Percentiles rank a stretch among this genome's conserved stretches.
Conservation (phyloP, 2,888 invertebrate genomes). For the Baronia brevicornis region DNA sequence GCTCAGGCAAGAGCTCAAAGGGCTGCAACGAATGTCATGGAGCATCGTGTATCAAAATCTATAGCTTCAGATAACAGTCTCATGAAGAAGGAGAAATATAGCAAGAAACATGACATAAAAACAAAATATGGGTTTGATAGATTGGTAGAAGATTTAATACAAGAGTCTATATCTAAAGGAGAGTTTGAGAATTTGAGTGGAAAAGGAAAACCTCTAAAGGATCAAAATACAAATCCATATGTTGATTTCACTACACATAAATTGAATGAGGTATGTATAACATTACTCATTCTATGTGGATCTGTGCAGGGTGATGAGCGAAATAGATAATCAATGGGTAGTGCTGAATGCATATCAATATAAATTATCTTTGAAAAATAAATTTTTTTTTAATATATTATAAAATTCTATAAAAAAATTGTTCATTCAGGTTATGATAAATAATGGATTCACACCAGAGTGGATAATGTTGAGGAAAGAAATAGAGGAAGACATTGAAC, state of each 20-base stretch:
- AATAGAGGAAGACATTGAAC: slow-evolving; percentile 79
- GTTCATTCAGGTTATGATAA: slow-evolving; percentile 79
- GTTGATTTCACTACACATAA: slow-evolving; percentile 92
- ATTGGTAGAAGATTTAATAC: slow-evolving; percentile 92
- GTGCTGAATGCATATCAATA: too few species aligned
- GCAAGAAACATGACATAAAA: slow-evolving; percentile 82
- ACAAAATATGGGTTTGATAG: slow-evolving; percentile 90
- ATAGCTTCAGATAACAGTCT: slow-evolving; percentile 77
- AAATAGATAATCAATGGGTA: too few species aligned
- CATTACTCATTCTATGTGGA: too few species aligned
- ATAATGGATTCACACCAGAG: slow-evolving; percentile 93
- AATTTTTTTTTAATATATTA: too few species aligned
- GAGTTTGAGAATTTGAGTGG: slow-evolving; percentile 91
- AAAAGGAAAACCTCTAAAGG: slow-evolving; percentile 85
- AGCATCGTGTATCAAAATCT: slow-evolving; percentile 79
- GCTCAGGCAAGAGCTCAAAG: slow-evolving; percentile 79
- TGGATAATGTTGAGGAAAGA: slow-evolving; percentile 93
- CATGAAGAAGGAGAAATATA: slow-evolving; percentile 78
- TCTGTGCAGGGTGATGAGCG: too few species aligned
- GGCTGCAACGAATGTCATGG: slow-evolving; percentile 79
- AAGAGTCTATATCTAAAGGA: slow-evolving; percentile 92
- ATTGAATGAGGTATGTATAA: slow-evolving; percentile 81
- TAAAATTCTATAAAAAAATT: neutral
- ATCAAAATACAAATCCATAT: slow-evolving; percentile 85
- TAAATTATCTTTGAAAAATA: neutral